Evolutionary conservation across 92 coral and sea anemone genomes (phyloP).

Genomic region (Parazoanthus atlanticus): DNA sequence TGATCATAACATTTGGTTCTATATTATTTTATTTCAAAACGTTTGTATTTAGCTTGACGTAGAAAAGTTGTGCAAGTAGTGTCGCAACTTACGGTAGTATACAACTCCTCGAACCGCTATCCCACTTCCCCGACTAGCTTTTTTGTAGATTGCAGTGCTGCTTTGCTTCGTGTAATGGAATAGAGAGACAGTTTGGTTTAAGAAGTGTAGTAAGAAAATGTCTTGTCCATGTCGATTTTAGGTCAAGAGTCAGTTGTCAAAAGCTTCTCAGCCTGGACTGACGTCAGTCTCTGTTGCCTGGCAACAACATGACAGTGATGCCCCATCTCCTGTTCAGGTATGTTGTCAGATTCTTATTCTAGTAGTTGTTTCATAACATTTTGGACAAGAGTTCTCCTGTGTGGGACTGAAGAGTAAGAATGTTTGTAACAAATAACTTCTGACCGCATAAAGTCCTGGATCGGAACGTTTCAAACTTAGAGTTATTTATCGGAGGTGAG

Average conservation of each 20-base stretch:
- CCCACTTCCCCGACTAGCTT: too few species aligned
- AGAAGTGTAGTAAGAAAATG: too few species aligned
- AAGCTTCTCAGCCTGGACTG: constrained; percentile 91
- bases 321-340: constrained; percentile 82
- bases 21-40: not conserved
- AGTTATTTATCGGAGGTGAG: too few species aligned
- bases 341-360: not conserved
- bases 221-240: not conserved
- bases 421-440: not conserved
- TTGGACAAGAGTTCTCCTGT: not conserved
- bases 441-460: too few species aligned
- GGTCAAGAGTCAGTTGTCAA: constrained; percentile 77
- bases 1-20: too few species aligned
- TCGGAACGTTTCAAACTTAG: too few species aligned
- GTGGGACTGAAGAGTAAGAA: too few species aligned
- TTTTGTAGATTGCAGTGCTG: not conserved
- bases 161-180: not conserved
- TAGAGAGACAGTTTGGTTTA: not conserved
- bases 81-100: too few species aligned
- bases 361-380: not conserved
- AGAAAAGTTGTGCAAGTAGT: too few species aligned
- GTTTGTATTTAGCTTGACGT: too few species aligned
- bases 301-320: constrained; percentile 90
- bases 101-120: too few species aligned
- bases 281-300: constrained; percentile 96